Conservation (phyloP, 2,888 invertebrate genomes). For the Tanypteryx hageni region DNA sequence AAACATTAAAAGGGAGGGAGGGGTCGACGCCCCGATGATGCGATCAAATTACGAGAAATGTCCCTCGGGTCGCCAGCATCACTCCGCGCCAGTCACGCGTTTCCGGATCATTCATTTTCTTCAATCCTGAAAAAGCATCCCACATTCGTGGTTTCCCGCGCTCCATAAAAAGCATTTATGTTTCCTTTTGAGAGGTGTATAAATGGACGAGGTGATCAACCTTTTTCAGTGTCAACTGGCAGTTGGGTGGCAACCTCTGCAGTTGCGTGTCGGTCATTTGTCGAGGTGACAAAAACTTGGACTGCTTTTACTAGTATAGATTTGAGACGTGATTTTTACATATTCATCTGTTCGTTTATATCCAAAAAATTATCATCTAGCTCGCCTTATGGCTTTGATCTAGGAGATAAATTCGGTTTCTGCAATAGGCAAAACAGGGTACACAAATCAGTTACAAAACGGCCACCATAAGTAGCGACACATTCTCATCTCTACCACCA, state of each 20-base stretch:
- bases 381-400: too few relatives aligned
- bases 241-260: background rate
- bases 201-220: background rate
- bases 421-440: too few relatives aligned
- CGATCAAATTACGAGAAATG: background rate
- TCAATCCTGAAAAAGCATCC: background rate
- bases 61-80: background rate
- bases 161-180: background rate
- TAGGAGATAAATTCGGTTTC: too few relatives aligned
- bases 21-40: conserved; percentile 1
- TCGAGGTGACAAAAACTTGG: too few relatives aligned
- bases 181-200: background rate
- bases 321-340: too few relatives aligned
- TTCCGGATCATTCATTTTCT: background rate
- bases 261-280: too few relatives aligned
- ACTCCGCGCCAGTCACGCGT: background rate
- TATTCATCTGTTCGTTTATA: too few relatives aligned
- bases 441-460: too few relatives aligned
- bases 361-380: too few relatives aligned
- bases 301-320: too few relatives aligned
- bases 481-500: too few relatives aligned
- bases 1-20: background rate
- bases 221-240: background rate
- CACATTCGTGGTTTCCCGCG: background rate
- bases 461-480: too few relatives aligned